Evolutionary conservation across 2,888 invertebrate species (phyloP), one percentile per base, ranked within the genome.

Genomic region (Malthinus flaveolus): DNA sequence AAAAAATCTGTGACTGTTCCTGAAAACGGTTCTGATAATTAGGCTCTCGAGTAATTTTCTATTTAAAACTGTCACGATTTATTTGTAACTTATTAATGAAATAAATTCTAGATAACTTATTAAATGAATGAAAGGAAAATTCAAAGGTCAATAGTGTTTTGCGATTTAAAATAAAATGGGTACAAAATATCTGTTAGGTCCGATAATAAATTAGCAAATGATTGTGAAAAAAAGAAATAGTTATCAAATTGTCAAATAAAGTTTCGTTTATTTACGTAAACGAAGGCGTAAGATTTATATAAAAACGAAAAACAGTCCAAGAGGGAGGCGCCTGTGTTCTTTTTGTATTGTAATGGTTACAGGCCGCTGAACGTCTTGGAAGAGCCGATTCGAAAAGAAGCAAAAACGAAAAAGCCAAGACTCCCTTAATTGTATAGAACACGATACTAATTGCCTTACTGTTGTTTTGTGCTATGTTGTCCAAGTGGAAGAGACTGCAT

Each of bases 401-500:
- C 15, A 37, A 10, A 13, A 55, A 60, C 51, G 61, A 69, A 71
- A 74, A 70, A 70, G 68, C 64, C 66, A 66, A 68, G 70, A 71
- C 70, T 72, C 73, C 72, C 73, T 74, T 77, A 78, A 78, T 77
- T 78, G 76, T 73, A 74, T 71, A 75, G 75, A 76, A 78, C 74
- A 76, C 72, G 75, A 75, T 77, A 77, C 77, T 78, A 78, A 78
- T 78, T 78, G 78, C 75, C 75, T 74, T 73, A 71, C 72, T 75
- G 73, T 72, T 73, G 74, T 75, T 75, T 75, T 75, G 75, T 75
- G 73, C 70, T 69, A 64, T 66, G 71, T 69, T 73, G 72, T 72
- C 73, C 74, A 72, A 75, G 73, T 73, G 76, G 72, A 75, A 75
- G 68, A 63, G 65, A 64, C 66, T 66, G 67, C 67, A 64, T 70